A percentile compares a stretch with the other conserved stretches of the same genome.
Evolutionary conservation across 2,888 invertebrate genomes (phyloP).

Genomic region (Andrena camellia): DNA sequence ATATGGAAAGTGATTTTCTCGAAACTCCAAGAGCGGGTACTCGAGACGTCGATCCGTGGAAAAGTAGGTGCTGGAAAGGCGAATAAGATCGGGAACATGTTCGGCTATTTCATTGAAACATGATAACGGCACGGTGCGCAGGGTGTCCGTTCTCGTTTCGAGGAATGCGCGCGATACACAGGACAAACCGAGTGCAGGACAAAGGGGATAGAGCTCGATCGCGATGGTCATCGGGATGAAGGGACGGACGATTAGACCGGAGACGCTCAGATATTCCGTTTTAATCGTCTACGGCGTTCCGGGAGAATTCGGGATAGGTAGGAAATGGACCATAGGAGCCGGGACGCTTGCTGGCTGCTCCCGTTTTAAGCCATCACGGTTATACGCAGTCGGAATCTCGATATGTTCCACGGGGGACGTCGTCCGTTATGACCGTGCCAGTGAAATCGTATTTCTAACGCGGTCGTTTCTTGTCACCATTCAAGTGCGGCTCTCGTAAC

Average conservation of each 20-base stretch:
- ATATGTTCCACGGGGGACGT: constrained; percentile 24
- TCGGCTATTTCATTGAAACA: not conserved
- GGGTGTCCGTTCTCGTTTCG: not conserved
- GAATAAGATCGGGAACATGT: too few relatives aligned
- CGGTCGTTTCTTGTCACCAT: constrained; percentile 66
- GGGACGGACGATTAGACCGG: constrained; percentile 21
- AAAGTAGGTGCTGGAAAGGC: too few relatives aligned
- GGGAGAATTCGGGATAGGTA: constrained; percentile 15
- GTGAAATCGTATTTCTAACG: constrained; percentile 62
- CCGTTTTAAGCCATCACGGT: constrained; percentile 43
- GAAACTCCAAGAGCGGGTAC: too few relatives aligned
- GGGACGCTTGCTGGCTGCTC: constrained; percentile 10
- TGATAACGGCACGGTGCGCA: not conserved
- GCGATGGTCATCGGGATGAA: not conserved
- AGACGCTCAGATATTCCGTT: constrained; percentile 37
- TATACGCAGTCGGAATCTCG: constrained; percentile 43
- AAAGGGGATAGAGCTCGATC: constrained; percentile 15
- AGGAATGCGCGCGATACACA: not conserved
- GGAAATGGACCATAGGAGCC: constrained; percentile 30
- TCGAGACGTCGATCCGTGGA: too few relatives aligned
- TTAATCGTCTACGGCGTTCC: constrained; percentile 29
- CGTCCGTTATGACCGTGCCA: constrained; percentile 57
- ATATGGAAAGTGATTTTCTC: too few relatives aligned
- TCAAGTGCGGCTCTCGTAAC: constrained; percentile 62
- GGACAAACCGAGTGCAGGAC: constrained; percentile 14